A percentile compares a stretch with the other conserved stretches of the same genome.
These are phyloP conservation scores for Parasteatoda tepidariorum DNA, from an alignment of 1,140 invertebrate genomes.

Conservation along the genomic window DNA sequence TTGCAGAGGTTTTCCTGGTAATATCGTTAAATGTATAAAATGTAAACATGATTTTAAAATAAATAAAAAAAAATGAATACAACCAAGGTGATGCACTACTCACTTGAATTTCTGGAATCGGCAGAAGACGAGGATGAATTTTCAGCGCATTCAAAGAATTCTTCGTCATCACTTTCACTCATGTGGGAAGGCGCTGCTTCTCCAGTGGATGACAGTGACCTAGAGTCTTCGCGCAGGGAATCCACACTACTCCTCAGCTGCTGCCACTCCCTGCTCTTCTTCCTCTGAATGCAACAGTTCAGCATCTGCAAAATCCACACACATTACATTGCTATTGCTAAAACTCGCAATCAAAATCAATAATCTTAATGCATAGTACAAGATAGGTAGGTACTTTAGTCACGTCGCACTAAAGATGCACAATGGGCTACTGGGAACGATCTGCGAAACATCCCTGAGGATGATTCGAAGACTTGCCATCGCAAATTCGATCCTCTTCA, in stretches of 20 bases:
- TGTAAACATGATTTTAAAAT: too few species aligned
- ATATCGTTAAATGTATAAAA: too few species aligned
- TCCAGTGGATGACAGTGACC: background rate
- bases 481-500: too few species aligned
- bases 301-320: slow-evolving; percentile 79
- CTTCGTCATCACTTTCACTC: slow-evolving; percentile 72
- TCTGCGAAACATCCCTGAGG: background rate
- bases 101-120: background rate
- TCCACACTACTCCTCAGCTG: background rate
- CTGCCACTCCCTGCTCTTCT: slow-evolving; percentile 70
- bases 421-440: too few species aligned
- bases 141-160: slow-evolving; percentile 87
- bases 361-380: too few species aligned
- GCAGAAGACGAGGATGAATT: slow-evolving; percentile 58
- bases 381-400: too few species aligned
- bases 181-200: background rate
- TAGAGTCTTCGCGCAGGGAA: background rate
- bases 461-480: background rate
- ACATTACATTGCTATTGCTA: too few species aligned
- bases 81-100: too few species aligned
- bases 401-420: too few species aligned
- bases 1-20: background rate
- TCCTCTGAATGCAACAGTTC: slow-evolving; percentile 92
- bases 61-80: too few species aligned
- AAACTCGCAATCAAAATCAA: too few species aligned